Base-by-base conservation (phyloP, 2,888 invertebrate genomes). In the Archips xylosteana region DNA sequence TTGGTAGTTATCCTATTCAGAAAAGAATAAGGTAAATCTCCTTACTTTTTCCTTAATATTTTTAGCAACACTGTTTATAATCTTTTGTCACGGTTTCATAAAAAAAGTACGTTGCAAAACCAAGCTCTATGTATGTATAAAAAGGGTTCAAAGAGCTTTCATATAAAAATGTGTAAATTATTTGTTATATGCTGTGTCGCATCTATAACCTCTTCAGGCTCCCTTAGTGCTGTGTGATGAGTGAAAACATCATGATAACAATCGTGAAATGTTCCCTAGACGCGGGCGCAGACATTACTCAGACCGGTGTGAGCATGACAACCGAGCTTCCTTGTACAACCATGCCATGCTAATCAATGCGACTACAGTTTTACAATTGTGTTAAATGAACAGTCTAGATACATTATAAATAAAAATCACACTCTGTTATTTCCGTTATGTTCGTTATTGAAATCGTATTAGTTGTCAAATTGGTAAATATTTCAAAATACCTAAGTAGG, bases 201-300 rank as follows among this genome's bases (percentile, higher is more conserved):
- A 45, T 70, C 54, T 70, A 51, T 10, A 39, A 76, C 81, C 12
- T 59, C 42, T 13, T 13, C 2, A 34, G 3, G 8, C 57, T 34
- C 9, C 5, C 57, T 32, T 23, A 77, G 80, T 81, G 85, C 87
- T 88, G 88, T 89, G 88, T 88, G 88, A 88, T 83, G 83, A 83
- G 87, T 69, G 71, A 59, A 66, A 67, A 75, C 73, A 72, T 66
- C 69, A 34, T 49, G 59, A 51, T 59, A n/a, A 49, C 49, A 54
- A 70, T 70, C 68, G 39, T n/a, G 59, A 54, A 49, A 69, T 39
- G 59, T 32, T 57, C 39, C 59, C 65, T 32, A 60, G 36, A 45
- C 51, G 54, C 45, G 36, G 23, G 47, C 64, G 64, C 59, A 49
- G 71, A 59, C 54, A 47, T 59, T 61, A 65, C 51, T 60, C 61